Percentiles rank a stretch among this genome's conserved stretches.
These are phyloP conservation scores for Grallaria varia DNA, from an alignment of 2,113 vertebrate genomes.

Conservation along the genomic window DNA sequence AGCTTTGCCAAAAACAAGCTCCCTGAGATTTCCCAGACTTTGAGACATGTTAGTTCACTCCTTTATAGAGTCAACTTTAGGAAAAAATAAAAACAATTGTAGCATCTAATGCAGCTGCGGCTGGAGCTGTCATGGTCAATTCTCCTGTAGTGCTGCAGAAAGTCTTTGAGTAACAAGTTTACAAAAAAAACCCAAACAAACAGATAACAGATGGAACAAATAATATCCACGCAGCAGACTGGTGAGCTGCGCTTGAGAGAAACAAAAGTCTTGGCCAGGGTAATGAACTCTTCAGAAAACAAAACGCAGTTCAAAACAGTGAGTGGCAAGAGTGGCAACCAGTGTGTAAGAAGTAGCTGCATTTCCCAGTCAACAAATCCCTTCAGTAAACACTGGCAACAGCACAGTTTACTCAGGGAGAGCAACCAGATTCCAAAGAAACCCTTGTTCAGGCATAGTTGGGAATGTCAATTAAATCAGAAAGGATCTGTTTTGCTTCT, in stretches of 20 bases:
- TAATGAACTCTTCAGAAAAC: conserved; percentile 3
- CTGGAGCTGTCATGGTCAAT: background rate
- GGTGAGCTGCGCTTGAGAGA: background rate
- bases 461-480: background rate
- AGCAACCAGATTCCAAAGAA: background rate
- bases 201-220: background rate
- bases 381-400: background rate
- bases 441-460: background rate
- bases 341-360: background rate
- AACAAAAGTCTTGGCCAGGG: background rate
- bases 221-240: background rate
- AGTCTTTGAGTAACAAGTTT: background rate
- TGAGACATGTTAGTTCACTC: background rate
- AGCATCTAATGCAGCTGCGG: background rate
- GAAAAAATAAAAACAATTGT: background rate
- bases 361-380: background rate
- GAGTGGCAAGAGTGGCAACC: background rate
- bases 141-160: background rate
- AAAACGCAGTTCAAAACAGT: background rate
- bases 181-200: background rate
- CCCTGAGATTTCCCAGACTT: background rate
- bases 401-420: background rate
- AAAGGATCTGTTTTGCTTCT: background rate
- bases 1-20: background rate
- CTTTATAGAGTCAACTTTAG: background rate